Evolutionary conservation across 92 coral and sea anemone species (phyloP).

Genomic region (Zoanthus sociatus): DNA sequence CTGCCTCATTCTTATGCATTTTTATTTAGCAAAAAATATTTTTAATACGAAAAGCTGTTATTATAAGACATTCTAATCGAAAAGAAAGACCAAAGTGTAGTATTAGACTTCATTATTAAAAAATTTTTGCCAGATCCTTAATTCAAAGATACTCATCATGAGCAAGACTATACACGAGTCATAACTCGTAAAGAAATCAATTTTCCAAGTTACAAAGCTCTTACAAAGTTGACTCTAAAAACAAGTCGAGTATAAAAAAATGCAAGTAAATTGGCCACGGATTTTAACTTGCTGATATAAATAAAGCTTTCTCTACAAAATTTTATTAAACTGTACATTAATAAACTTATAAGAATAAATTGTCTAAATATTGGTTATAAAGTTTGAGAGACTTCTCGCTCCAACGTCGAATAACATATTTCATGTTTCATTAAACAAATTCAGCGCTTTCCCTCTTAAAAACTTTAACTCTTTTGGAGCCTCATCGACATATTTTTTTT

Average conservation of each 20-base stretch:
- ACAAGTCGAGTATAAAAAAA: conserved; percentile 20
- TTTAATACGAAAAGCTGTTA: not conserved
- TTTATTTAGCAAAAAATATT: not conserved
- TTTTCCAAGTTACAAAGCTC: not conserved
- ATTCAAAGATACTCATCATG: too few relatives aligned
- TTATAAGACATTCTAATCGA: not conserved
- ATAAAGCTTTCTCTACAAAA: conserved; percentile 40
- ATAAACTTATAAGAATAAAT: not conserved
- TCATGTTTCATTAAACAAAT: conserved; percentile 2
- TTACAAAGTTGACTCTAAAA: not conserved
- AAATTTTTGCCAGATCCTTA: too few relatives aligned
- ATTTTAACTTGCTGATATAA: conserved; percentile 8
- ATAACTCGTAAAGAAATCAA: too few relatives aligned
- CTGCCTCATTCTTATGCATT: too few relatives aligned
- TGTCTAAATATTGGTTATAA: conserved; percentile 18
- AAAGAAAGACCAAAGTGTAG: too few relatives aligned
- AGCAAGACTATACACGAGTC: too few relatives aligned
- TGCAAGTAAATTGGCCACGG: not conserved
- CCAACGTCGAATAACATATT: not conserved
- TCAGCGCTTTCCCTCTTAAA: not conserved
- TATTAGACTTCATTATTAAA: too few relatives aligned
- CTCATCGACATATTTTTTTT: not conserved
- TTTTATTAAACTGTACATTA: conserved; percentile 35
- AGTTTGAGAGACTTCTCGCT: not conserved
- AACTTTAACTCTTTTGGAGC: not conserved